Base-by-base conservation (phyloP, 2,113 vertebrate genomes). In the Columba livia region DNA sequence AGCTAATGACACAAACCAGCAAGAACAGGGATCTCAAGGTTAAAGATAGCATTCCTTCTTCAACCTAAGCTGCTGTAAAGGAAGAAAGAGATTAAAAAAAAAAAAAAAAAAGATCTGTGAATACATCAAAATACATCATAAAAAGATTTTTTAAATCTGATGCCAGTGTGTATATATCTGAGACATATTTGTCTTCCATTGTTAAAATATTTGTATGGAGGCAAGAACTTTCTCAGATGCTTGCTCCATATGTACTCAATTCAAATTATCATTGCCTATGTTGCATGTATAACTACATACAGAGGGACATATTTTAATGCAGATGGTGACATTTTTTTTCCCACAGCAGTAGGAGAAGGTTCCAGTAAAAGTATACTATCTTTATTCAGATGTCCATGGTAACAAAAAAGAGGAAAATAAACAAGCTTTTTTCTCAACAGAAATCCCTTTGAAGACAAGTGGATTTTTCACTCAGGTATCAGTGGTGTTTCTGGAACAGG, bases 11-110 rank as follows among this genome's bases (percentile, higher is more conserved):
- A 93, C 31, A 75, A 91, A 71, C 21, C 53, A 64, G 72, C 48
- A 71, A 83, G 79, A 88, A 64, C 56, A 69, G 72, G 24, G 36
- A 88, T 93, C 53, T 95, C 75, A 91, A 85, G 82, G 93, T 96
- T 90, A 91, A 78, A 95, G 60, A 79, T 28, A 34, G 13, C 25
- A 62, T 90, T 95, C 15, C 36, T 79, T 36, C 54, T 93, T 93
- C 60, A 67, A 5, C 28, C 50, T 62, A 53, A 83, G 67, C 74
- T 60, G 28, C 47, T 53, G 34, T 34, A 83, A 91, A n/a, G 25
- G 70, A 85, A 79, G 44, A 53, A 79, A 78, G 24, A 65, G 25
- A 38, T 48, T 12, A 11, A 25, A 53, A 57, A 28, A 26, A 23
- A 10, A 16, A 4, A 1, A 12, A 19, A 38, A 16, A 2, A 64